phyloP scores from a whole-genome alignment of 2,888 invertebrate genomes.

The Ceriagrion tenellum region DNA sequence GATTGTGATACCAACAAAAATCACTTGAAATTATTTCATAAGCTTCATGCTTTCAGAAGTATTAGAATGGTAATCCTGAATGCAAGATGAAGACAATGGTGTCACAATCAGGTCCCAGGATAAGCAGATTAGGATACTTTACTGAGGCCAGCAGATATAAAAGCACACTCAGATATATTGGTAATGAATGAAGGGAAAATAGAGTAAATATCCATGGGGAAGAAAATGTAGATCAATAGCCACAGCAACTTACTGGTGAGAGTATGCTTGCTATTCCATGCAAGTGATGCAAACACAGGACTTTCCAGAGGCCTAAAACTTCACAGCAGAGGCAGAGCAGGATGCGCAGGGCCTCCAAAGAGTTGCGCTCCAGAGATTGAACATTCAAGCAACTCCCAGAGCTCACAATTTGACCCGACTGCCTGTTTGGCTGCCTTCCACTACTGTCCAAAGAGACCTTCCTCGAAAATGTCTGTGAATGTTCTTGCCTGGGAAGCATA shows the following conservation, averaged over 20 bases:
- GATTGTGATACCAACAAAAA: too few relatives aligned
- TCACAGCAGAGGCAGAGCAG: conserved; percentile 86
- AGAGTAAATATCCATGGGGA: too few relatives aligned
- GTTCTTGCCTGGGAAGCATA: not conserved
- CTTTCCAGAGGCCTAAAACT: conserved; percentile 95
- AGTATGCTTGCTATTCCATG: conserved; percentile 87
- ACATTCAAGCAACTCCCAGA: not conserved
- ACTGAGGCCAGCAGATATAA: too few relatives aligned
- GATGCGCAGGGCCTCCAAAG: conserved; percentile 87
- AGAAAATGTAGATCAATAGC: too few relatives aligned
- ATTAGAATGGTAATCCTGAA: too few relatives aligned
- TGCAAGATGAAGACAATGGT: too few relatives aligned
- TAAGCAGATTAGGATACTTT: too few relatives aligned
- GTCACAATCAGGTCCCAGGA: too few relatives aligned
- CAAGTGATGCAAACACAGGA: conserved; percentile 95
- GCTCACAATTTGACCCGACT: conserved; percentile 82
- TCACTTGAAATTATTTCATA: too few relatives aligned
- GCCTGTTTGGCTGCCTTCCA: conserved; percentile 71
- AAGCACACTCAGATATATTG: too few relatives aligned
- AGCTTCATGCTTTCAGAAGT: too few relatives aligned
- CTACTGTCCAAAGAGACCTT: not conserved
- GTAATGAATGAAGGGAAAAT: too few relatives aligned
- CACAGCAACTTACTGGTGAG: conserved; percentile 78
- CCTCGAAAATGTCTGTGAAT: not conserved
- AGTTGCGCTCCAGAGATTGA: conserved; percentile 77